A percentile compares a stretch with the other conserved stretches of the same genome.
These are phyloP conservation scores for Ceratitis capitata DNA, from an alignment of 1,140 invertebrate species.

Conservation along the genomic window DNA sequence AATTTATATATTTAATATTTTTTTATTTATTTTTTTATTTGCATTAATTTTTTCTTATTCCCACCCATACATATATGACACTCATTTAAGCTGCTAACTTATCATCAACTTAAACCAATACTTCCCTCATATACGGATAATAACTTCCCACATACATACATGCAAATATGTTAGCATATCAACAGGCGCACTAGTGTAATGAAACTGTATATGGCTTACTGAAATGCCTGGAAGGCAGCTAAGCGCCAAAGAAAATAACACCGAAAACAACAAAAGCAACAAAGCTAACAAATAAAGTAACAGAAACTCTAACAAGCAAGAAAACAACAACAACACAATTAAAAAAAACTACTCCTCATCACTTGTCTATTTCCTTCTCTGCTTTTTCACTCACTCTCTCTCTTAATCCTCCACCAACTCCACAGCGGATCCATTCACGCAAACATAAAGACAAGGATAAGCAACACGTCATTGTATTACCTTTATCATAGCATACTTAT, in stretches of 20 bases:
- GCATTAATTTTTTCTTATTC: too few species aligned
- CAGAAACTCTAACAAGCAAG: background rate
- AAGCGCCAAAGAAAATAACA: background rate
- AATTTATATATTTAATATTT: too few species aligned
- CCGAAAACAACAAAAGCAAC: background rate
- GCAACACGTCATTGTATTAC: slow-evolving; percentile 8
- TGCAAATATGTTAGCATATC: background rate
- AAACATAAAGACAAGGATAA: background rate
- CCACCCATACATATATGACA: too few species aligned
- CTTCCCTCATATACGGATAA: too few species aligned
- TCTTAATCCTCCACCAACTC: background rate
- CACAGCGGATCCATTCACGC: background rate
- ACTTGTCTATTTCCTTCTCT: too few species aligned
- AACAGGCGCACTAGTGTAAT: background rate
- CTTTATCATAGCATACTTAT: slow-evolving; percentile 16
- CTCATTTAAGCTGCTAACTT: too few species aligned
- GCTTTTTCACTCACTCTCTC: too few species aligned
- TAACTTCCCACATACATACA: background rate
- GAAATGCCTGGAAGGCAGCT: background rate
- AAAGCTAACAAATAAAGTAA: background rate
- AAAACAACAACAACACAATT: too few species aligned
- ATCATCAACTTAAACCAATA: too few species aligned
- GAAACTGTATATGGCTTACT: background rate
- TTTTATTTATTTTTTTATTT: too few species aligned
- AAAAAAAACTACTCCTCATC: too few species aligned